Evolutionary conservation across 2,113 vertebrate species (phyloP), one percentile per base, ranked within the genome.

Genomic region (Jacana jacana): DNA sequence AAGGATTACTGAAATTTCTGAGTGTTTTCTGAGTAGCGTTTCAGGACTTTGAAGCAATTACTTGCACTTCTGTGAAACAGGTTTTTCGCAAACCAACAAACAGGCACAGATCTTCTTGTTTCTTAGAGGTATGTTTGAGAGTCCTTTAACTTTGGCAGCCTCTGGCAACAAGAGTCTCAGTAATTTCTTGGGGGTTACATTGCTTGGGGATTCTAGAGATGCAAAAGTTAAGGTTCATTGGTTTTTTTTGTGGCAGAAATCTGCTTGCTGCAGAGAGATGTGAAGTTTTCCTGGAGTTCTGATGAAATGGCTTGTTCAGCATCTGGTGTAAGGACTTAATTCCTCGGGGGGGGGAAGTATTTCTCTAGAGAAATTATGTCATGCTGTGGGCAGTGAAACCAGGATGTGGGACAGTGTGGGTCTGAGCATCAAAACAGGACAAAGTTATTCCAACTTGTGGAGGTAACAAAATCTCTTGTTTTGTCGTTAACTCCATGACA

Each of bases 401-500:
- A 25, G 25, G 20, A 48, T 40, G 39, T 2, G 2, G 39, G 54
- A 25, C 37, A 61, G 7, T 1, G 0, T 19, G 33, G 19, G 14
- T n/a, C 52, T 39, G 52, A 55, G 65, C 52, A 27, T 61, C 58
- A 17, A 33, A 66, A 25, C 9, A 11, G 51, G 49, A 40, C 17
- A 12, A 58, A 69, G 28, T n/a, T 11, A 22, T 54, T 42, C 16
- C 31, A 49, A 0, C 13, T 66, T 35, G 57, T 2, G 22, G 54
- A 66, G 28, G 17, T 31, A 57, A 61, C 15, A 42, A 19, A 27
- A 33, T 20, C 24, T 61, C 48, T 51, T 22, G 23, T 19, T 58
- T 65, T 35, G 71, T 48, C 9, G 8, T 5, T 42, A 13, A 12
- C 23, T 64, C n/a, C 15, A 2, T 11, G 35, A 22, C 15, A 15